phyloP scores from a whole-genome alignment of 2,113 vertebrate genomes.

The Barnardius zonarius region DNA sequence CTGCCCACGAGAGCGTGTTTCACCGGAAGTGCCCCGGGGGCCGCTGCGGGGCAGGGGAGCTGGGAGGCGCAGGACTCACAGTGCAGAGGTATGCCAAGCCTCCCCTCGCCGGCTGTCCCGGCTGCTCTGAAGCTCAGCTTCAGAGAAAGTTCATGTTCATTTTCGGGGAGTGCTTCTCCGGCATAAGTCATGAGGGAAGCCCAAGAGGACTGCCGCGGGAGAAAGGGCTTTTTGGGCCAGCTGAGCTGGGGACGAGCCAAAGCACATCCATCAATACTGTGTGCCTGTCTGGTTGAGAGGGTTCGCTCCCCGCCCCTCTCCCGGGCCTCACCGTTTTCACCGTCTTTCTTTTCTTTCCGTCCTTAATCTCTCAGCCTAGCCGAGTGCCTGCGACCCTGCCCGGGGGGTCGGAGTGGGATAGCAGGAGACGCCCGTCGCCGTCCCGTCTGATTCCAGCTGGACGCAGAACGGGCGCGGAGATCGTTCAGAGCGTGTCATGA shows the following conservation, averaged over 20 bases:
- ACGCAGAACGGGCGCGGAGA: background rate
- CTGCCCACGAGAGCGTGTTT: background rate
- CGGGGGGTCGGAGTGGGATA: background rate
- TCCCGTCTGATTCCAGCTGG: background rate
- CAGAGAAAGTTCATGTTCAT: background rate
- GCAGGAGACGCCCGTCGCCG: background rate
- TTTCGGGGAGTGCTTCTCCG: background rate
- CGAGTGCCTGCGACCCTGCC: background rate
- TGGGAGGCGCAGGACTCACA: background rate
- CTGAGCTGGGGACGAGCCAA: background rate
- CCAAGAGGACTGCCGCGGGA: background rate
- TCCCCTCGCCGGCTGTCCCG: too few relatives aligned
- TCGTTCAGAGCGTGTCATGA: fast-evolving
- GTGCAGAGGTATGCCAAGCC: background rate
- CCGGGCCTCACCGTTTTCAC: background rate
- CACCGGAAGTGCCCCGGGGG: background rate
- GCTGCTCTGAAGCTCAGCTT: too few relatives aligned
- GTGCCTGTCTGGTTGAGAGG: background rate
- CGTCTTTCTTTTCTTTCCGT: background rate
- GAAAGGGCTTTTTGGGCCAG: background rate
- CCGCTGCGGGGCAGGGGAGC: background rate
- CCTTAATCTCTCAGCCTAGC: background rate
- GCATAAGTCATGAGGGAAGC: background rate
- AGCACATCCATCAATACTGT: background rate
- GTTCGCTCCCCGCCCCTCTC: background rate